phyloP scores from a whole-genome alignment of 2,113 vertebrate genomes.

The Chiloscyllium plagiosum region DNA sequence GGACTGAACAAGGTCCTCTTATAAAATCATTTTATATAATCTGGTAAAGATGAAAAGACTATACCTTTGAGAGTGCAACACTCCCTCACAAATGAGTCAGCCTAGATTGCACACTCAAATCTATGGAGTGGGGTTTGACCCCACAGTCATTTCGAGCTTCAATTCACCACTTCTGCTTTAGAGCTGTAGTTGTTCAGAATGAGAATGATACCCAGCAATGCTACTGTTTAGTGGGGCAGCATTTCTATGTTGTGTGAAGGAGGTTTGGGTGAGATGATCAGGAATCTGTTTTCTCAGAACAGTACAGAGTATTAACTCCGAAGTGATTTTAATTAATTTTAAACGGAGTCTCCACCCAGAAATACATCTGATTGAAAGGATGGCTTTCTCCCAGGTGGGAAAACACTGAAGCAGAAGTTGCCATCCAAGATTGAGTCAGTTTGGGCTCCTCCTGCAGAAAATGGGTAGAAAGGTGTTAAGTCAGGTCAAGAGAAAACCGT shows the following conservation, averaged over 20 bases:
- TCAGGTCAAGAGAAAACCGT: neutral
- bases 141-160: neutral
- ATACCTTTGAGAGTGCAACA: neutral
- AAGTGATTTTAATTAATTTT: neutral
- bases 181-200: neutral
- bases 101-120: neutral
- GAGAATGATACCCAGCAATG: neutral
- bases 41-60: neutral
- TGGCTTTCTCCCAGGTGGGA: neutral
- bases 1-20: neutral
- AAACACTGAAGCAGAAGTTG: neutral
- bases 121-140: neutral
- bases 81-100: neutral
- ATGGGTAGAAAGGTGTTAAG: neutral
- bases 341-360: neutral
- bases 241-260: neutral
- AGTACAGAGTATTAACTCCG: neutral
- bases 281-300: neutral
- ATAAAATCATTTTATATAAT: neutral
- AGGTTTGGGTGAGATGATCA: neutral
- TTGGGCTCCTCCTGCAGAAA: neutral
- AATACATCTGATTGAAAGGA: neutral
- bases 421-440: neutral
- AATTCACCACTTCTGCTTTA: neutral
- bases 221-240: neutral